Evolutionary conservation across 2,113 vertebrate genomes (phyloP).

Genomic region (Malurus melanocephalus): DNA sequence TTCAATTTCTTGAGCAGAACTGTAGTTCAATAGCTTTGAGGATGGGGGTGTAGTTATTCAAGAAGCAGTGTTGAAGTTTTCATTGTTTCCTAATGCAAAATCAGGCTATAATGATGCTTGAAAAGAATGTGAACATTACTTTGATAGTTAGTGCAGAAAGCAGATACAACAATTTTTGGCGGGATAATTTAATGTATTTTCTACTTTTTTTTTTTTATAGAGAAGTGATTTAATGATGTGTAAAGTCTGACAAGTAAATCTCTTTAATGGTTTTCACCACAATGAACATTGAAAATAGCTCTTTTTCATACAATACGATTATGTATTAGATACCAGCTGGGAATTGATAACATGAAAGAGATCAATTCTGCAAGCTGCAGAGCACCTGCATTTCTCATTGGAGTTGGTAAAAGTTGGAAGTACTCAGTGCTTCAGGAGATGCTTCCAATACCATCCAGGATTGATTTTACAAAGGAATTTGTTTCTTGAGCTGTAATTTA

Average conservation of each 20-base stretch:
- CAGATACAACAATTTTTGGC: neutral
- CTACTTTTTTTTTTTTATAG: neutral
- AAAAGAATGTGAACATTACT: constrained; percentile 9
- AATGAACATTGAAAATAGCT: constrained; percentile 45
- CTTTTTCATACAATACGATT: neutral
- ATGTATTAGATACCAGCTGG: constrained; percentile 29
- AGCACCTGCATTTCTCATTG: neutral
- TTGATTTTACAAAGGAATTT: neutral
- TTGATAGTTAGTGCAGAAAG: constrained; percentile 7
- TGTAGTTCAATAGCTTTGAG: neutral
- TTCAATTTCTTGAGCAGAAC: neutral
- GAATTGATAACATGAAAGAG: neutral
- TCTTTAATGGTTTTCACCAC: constrained; percentile 39
- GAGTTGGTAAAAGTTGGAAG: neutral
- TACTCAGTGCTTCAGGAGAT: neutral
- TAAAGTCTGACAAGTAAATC: constrained; percentile 53
- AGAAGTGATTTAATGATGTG: constrained; percentile 11
- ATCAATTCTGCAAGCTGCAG: constrained; percentile 24
- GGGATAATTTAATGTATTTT: neutral
- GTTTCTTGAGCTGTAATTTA: constrained; percentile 26
- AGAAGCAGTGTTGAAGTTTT: neutral
- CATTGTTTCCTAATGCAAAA: constrained; percentile 24
- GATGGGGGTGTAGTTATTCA: neutral
- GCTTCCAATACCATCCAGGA: constrained; percentile 11
- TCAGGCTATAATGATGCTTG: neutral